Evolutionary conservation across 2,113 vertebrate genomes (phyloP), one percentile per base, ranked within the genome.

Genomic region (Dicerorhinus sumatrensis): DNA sequence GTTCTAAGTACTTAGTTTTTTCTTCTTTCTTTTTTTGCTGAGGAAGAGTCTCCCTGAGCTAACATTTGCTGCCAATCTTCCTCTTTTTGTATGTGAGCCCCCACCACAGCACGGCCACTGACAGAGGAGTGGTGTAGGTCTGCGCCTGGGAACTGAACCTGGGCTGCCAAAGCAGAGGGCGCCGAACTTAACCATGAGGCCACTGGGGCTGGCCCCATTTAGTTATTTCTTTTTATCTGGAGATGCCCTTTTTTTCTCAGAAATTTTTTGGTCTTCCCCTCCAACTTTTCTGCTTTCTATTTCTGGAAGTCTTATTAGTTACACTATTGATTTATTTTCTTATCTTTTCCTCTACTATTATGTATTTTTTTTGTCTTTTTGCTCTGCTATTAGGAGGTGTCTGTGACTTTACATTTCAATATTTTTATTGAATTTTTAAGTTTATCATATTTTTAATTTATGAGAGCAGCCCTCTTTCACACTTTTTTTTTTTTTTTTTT

Each of bases 241-340:
- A 73, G 12, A 42, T 73, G 31, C 7, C 51, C 36, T n/a, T 81
- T 92, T 80, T 25, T 63, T 23, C 51, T 81, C 8, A n/a, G 65
- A 51, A 62, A 56, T 56, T 54, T 92, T 73, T 92, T 87, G 73
- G n/a, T 67, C 2, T 1, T 87, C 6, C 17, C 48, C 36, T 92
- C 58, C 46, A 92, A 67, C 39, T 92, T 88, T 48, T 72, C 65
- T 42, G 72, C 27, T n/a, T 87, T 88, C 33, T 81, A n/a, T 82
- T 96, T 88, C 23, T 72, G 23, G 60, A 92, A 81, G 46, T 75
- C 48, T 4, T 81, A 17, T 87, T 81, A 81, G 58, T 80, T 36
- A 92, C 36, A 33, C 81, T n/a, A 73, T 92, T 8, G 23, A 75
- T 88, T 81, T 85, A 62, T 73, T 86, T 95, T 85, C 23, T 67